These are phyloP conservation scores for Drosophila mayaguana DNA, from an alignment of 2,888 invertebrate genomes.

Conservation along the genomic window DNA sequence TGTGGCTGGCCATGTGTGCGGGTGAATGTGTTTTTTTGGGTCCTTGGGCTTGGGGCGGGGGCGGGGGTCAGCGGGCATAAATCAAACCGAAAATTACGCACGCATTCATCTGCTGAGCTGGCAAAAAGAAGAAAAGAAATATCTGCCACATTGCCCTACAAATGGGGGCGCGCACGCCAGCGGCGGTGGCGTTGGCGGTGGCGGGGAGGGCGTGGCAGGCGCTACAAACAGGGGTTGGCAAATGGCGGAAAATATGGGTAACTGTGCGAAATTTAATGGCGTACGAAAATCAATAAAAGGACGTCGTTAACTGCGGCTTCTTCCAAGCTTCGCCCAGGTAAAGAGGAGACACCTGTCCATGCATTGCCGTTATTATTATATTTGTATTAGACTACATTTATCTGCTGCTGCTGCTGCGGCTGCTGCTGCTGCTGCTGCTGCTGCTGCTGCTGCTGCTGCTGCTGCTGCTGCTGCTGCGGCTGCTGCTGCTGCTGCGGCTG, in stretches of 20 bases:
- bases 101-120: slow-evolving; percentile 82
- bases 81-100: slow-evolving; percentile 83
- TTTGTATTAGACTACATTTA: neutral
- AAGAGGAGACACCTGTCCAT: neutral
- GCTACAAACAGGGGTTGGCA: slow-evolving; percentile 36
- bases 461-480: too few relatives aligned
- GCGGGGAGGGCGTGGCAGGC: slow-evolving; percentile 5
- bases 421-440: too few relatives aligned
- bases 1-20: slow-evolving; percentile 15
- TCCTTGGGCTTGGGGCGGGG: slow-evolving; percentile 19
- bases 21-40: slow-evolving; percentile 42
- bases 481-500: neutral
- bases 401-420: neutral
- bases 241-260: slow-evolving; percentile 82
- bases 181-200: too few relatives aligned
- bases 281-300: slow-evolving; percentile 78
- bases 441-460: neutral
- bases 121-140: slow-evolving; percentile 69
- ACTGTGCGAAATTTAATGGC: slow-evolving; percentile 82
- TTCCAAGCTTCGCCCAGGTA: slow-evolving; percentile 45
- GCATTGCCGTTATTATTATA: slow-evolving; percentile 5
- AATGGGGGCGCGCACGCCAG: neutral
- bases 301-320: slow-evolving; percentile 47
- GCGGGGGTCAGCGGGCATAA: slow-evolving; percentile 79
- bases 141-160: slow-evolving; percentile 76